phyloP scores from a whole-genome alignment of 1,140 invertebrate genomes.

The Anoplophora glabripennis region DNA sequence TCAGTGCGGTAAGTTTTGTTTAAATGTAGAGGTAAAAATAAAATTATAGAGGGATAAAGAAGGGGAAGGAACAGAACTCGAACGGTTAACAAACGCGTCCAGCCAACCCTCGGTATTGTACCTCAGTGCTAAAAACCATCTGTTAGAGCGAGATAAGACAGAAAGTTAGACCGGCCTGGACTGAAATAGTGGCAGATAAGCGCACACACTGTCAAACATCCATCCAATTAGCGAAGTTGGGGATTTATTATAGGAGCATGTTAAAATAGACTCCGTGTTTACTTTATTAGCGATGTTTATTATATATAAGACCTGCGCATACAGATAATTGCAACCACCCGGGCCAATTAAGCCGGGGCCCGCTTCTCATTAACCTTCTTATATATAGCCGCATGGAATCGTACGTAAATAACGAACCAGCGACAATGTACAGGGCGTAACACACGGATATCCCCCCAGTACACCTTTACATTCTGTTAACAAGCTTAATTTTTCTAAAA shows the following conservation, averaged over 20 bases:
- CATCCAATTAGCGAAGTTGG: conserved; percentile 33
- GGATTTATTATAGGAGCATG: conserved; percentile 31
- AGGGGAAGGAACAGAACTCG: no score
- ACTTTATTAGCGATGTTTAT: conserved; percentile 17
- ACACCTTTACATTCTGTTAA: no score
- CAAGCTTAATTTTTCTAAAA: no score
- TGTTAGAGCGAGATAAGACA: conserved; percentile 25
- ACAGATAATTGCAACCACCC: conserved; percentile 9
- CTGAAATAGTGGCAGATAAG: conserved; percentile 28
- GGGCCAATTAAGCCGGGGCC: neutral
- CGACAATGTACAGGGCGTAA: no score
- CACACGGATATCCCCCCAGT: no score
- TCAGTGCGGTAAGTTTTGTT: no score
- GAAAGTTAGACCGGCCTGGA: conserved; percentile 17
- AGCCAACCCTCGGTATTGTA: no score
- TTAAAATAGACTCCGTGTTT: conserved; percentile 34
- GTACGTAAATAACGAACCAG: no score
- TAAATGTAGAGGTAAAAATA: no score
- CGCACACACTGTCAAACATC: conserved; percentile 35
- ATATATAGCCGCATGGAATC: no score
- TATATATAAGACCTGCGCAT: neutral
- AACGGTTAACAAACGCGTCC: no score
- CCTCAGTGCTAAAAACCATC: conserved; percentile 16
- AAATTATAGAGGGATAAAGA: no score
- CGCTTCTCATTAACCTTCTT: conserved; percentile 5